Evolutionary conservation across 2,888 invertebrate species (phyloP), one percentile per base, ranked within the genome.

Genomic region (Mimas tiliae): DNA sequence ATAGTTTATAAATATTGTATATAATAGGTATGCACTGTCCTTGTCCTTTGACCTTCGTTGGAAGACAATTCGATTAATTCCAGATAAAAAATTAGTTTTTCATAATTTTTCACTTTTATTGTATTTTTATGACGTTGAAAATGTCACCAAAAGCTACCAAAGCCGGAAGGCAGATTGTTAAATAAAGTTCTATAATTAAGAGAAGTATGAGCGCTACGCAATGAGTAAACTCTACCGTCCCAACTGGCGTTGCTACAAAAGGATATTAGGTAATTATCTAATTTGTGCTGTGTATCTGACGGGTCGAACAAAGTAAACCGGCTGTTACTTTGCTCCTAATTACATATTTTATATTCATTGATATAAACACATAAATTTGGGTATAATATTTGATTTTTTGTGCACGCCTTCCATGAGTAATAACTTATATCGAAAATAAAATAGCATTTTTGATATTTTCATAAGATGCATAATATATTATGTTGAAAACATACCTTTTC

Each of bases 251-350:
- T n/a, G 55, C 38, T 55, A 55, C 38, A 55, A 55, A 53, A 34
- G 55, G 34, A 38, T 55, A 55, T 38, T 55, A n/a, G n/a, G n/a
- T n/a, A 55, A 55, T 55, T 55, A 55, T 55, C 34, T 55, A 55
- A 55, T 55, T 55, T 55, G 34, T 55, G 9, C 42, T 42, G 58
- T 42, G 58, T 42, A 58, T 58, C 19, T 58, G 58, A 42, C 19
- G 42, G 19, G 38, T 55, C 53, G 55, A 21, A 19, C 38, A 38
- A 58, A 58, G 42, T 58, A 42, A 58, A 58, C 58, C 58, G 19
- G 42, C 58, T 58, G 58, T 38, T 58, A 58, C 58, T 19, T 19
- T 11, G 16, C 42, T 55, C 11, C 6, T 58, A 58, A 42, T 34
- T 8, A 53, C 27, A 14, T 11, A 27, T 27, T 6, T n/a, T n/a